phyloP scores from a whole-genome alignment of 2,113 vertebrate genomes.

The Steatornis caripensis region DNA sequence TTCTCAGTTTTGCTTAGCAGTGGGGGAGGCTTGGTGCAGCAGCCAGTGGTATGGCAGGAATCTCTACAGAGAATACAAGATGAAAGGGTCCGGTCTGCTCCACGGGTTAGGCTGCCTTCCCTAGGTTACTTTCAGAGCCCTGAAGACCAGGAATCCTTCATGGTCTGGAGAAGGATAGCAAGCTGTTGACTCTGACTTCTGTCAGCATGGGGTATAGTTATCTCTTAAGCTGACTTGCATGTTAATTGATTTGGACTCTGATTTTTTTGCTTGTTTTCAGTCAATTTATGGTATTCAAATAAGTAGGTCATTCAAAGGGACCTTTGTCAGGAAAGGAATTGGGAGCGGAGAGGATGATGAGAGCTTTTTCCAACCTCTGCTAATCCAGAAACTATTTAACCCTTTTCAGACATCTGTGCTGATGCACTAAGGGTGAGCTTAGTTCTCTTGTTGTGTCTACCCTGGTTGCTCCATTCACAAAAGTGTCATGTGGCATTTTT shows the following conservation, averaged over 20 bases:
- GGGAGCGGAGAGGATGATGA: not conserved
- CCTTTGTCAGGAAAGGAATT: not conserved
- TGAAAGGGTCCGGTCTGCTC: constrained; percentile 42
- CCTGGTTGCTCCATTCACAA: not conserved
- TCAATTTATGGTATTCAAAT: constrained; percentile 23
- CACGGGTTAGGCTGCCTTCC: constrained; percentile 44
- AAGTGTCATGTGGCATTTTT: not conserved
- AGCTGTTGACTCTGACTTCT: not conserved
- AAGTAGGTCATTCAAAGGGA: not conserved
- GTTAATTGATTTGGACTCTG: constrained; percentile 18
- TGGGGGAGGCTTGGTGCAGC: constrained; percentile 50
- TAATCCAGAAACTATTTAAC: constrained; percentile 22
- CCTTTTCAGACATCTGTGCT: not conserved
- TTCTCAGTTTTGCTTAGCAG: constrained; percentile 5
- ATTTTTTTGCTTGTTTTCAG: not conserved
- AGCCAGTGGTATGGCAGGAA: constrained; percentile 67
- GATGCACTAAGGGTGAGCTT: not conserved
- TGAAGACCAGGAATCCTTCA: not conserved
- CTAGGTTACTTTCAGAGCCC: not conserved
- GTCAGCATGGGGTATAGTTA: not conserved
- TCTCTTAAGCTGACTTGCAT: not conserved
- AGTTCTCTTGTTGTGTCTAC: not conserved
- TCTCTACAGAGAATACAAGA: constrained; percentile 50
- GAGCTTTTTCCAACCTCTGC: not conserved
- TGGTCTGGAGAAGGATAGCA: not conserved